phyloP scores from a whole-genome alignment of 2,888 invertebrate genomes.

The Mongoloraphidia duomilia region DNA sequence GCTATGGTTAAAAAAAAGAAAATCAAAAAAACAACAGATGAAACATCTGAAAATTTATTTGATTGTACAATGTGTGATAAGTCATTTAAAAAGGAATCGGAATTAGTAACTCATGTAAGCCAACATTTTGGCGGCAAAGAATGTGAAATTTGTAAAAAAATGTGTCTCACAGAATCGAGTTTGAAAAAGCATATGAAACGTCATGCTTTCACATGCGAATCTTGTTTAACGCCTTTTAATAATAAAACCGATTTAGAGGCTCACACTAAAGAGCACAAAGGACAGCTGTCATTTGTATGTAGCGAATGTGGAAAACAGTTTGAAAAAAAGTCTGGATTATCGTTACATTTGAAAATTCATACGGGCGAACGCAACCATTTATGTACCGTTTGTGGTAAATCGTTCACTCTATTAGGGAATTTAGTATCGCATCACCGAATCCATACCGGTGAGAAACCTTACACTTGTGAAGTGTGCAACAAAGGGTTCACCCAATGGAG shows the following conservation, averaged over 20 bases:
- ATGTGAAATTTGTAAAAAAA: neutral
- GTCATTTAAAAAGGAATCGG: neutral
- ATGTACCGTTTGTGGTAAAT: conserved; percentile 1
- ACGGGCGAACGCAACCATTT: neutral
- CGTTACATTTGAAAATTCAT: neutral
- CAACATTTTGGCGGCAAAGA: neutral
- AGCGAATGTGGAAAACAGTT: neutral
- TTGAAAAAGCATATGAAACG: neutral
- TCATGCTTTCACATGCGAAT: neutral
- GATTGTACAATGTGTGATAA: neutral
- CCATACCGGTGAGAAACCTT: neutral
- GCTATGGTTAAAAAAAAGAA: too few species aligned
- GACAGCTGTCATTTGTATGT: neutral
- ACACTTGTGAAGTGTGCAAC: neutral
- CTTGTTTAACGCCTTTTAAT: neutral
- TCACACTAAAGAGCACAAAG: neutral
- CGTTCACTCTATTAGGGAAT: neutral
- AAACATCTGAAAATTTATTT: too few species aligned
- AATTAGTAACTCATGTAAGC: neutral
- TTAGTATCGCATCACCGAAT: neutral
- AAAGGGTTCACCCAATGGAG: neutral
- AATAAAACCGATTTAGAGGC: neutral
- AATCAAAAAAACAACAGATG: too few species aligned
- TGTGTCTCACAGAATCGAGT: neutral
- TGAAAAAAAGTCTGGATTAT: neutral